Evolutionary conservation across 2,113 vertebrate species (phyloP).

Genomic region (Anser cygnoides): DNA sequence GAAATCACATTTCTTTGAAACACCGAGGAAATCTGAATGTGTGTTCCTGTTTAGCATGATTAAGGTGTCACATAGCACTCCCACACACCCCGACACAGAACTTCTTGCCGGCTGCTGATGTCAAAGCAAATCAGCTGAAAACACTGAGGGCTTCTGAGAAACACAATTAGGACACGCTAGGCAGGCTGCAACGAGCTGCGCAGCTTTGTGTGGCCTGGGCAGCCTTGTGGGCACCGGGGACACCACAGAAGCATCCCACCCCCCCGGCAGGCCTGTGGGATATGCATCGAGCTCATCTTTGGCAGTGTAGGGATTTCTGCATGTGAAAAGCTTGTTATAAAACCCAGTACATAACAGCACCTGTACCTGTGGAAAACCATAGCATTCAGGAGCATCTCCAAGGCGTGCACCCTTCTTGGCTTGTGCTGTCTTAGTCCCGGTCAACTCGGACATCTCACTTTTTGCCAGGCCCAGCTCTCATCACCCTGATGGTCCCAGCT

Average conservation of each 20-base stretch:
- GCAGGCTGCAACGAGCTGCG: background rate
- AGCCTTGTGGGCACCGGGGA: background rate
- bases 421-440: background rate
- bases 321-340: background rate
- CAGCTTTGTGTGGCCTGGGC: fast-evolving
- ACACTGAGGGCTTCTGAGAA: conserved; percentile 55
- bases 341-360: background rate
- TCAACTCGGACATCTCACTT: background rate
- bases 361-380: background rate
- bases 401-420: background rate
- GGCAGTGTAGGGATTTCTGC: background rate
- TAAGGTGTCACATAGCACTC: conserved; percentile 73
- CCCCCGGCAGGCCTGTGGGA: background rate
- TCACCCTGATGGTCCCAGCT: background rate
- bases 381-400: background rate
- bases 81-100: conserved; percentile 64
- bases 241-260: background rate
- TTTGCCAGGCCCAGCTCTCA: background rate
- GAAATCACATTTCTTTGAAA: conserved; percentile 73
- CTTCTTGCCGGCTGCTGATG: conserved; percentile 68
- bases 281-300: background rate
- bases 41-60: conserved; percentile 72
- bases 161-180: conserved; percentile 3
- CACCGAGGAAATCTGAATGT: conserved; percentile 57
- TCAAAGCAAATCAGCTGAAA: conserved; percentile 72